Conservation (phyloP, 2,888 invertebrate species). For the Amphipoea lucens region DNA sequence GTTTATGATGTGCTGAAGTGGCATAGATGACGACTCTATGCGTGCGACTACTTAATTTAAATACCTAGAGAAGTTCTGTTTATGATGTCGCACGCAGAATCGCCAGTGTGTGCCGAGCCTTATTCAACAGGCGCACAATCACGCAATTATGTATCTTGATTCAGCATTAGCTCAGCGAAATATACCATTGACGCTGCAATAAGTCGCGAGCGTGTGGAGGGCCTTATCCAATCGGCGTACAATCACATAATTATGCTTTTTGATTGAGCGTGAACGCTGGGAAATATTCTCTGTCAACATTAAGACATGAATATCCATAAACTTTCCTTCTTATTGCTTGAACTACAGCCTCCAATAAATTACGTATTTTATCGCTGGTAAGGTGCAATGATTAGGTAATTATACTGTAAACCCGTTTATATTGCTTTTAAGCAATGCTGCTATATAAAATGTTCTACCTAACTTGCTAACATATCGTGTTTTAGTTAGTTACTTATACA, state of each 20-base stretch:
- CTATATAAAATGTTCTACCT: not conserved
- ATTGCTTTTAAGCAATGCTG: no score
- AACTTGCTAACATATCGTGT: not conserved
- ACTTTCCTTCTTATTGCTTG: not conserved
- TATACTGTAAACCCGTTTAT: not conserved
- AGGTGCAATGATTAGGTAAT: not conserved
- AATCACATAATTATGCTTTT: conserved; percentile 53
- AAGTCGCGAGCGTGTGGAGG: conserved; percentile 35
- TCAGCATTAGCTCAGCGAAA: conserved; percentile 54
- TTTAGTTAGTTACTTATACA: not conserved
- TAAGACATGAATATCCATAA: not conserved
- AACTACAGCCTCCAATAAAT: not conserved
- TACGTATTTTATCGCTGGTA: no score
- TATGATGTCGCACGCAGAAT: not conserved
- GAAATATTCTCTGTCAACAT: conserved; percentile 31
- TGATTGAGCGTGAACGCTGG: conserved; percentile 38
- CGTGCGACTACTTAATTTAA: not conserved
- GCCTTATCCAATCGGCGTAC: conserved; percentile 50
- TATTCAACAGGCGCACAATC: conserved; percentile 34
- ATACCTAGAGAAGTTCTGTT: not conserved
- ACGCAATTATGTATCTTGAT: conserved; percentile 52
- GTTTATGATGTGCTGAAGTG: not conserved
- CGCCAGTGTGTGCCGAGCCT: conserved; percentile 8
- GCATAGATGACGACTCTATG: not conserved
- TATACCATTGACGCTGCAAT: conserved; percentile 27